Conservation (phyloP, 2,113 vertebrate species). For the Elgaria multicarinata region DNA sequence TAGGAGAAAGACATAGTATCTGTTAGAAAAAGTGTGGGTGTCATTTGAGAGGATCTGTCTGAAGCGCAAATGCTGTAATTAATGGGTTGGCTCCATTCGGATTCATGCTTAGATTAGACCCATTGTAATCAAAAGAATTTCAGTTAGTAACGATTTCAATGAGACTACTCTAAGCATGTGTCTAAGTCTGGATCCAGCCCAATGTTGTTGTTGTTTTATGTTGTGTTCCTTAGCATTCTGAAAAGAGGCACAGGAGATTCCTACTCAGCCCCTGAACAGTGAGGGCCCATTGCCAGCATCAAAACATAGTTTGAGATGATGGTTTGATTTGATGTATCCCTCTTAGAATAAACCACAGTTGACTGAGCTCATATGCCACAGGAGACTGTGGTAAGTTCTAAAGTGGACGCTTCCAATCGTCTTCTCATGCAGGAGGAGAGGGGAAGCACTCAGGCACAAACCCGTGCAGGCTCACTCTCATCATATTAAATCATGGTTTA, state of each 20-base stretch:
- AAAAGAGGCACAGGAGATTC: background rate
- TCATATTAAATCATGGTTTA: background rate
- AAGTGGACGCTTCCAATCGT: background rate
- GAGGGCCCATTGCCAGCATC: background rate
- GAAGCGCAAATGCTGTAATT: background rate
- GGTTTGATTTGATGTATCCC: background rate
- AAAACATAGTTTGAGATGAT: background rate
- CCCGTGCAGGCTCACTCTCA: background rate
- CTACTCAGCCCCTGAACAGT: background rate
- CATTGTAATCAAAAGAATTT: too few relatives aligned
- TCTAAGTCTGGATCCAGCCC: background rate
- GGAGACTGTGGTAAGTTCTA: background rate
- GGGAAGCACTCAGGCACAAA: background rate
- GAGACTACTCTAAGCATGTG: background rate
- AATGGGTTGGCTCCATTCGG: background rate
- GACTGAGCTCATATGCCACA: background rate
- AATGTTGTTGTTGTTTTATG: background rate
- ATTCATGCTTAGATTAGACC: background rate
- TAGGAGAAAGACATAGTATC: background rate
- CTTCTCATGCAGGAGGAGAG: background rate
- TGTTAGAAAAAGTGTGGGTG: background rate
- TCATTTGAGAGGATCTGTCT: background rate
- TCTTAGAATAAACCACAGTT: background rate
- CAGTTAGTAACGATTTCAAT: background rate
- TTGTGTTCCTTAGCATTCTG: background rate